Percentiles rank a stretch among this genome's conserved stretches.
Evolutionary conservation across 2,113 vertebrate genomes (phyloP).

Genomic region (Aspidoscelis tigris): DNA sequence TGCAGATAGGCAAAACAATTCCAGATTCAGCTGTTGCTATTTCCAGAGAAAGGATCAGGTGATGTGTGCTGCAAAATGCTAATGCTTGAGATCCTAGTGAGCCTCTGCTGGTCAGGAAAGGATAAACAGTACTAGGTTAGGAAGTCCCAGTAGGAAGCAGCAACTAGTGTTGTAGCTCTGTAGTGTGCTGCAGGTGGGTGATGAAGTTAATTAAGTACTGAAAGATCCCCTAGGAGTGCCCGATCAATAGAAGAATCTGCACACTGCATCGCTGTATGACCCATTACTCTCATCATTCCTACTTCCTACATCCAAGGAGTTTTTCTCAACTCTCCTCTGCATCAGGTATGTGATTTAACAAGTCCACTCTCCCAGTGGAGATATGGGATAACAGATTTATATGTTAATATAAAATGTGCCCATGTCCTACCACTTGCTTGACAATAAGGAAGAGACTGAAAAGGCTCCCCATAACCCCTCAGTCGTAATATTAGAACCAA

Average conservation of each 20-base stretch:
- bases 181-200: too few species aligned
- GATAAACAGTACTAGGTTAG: neutral
- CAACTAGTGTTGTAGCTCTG: neutral
- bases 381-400: neutral
- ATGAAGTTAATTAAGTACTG: neutral
- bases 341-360: neutral
- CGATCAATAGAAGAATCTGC: too few species aligned
- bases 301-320: neutral
- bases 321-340: neutral
- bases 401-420: neutral
- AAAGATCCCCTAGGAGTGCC: neutral
- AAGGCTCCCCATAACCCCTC: neutral
- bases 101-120: neutral
- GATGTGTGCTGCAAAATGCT: neutral
- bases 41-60: neutral
- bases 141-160: too few species aligned
- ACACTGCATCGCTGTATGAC: neutral
- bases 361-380: neutral
- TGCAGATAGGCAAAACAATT: too few species aligned
- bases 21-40: neutral
- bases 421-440: neutral
- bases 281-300: neutral
- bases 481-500: neutral
- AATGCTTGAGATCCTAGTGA: neutral
- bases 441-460: neutral